Evolutionary conservation across 2,888 invertebrate species (phyloP), one percentile per base, ranked within the genome.

Genomic region (Caenorhabditis uteleia): DNA sequence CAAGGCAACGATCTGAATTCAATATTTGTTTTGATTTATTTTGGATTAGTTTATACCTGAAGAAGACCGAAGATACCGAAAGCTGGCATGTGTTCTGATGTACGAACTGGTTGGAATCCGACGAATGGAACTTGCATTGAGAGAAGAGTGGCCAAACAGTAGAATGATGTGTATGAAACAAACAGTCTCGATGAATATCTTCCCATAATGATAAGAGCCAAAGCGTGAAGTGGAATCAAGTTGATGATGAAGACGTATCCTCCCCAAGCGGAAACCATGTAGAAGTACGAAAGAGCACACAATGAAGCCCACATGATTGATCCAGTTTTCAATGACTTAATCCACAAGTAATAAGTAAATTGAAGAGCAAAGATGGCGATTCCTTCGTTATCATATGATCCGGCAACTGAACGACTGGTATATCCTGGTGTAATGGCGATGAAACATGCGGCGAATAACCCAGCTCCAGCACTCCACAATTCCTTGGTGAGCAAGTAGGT

Each of bases 221-320:
- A 95, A 4, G 95, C 95, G 84, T 99, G 98, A 12, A 99, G 88
- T 0, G 98, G 98, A 74, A 99, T 97, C 83, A 99, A 87, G 86
- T 99, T 99, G 84, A 97, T 98, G 80, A 99, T 98, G 85, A 97
- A 99, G 36, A 98, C 97, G 84, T 98, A 98, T 70, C 98, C 98
- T 77, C 98, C 98, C 98, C 98, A 98, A 73, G 97, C 97, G 66
- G 95, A 97, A 2, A 97, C 98, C 98, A 99, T 99, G 86, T 99
- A 98, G 86, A 99, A 97, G 86, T 99, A 98, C 1, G 95, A 93
- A 4, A 99, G 84, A 7, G 98, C 92, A 53, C 95, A 90, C 83
- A 93, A 89, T 31, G 91, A 89, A 4, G 95, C 90, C 97, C 97
- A 99, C 85, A 91, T 95, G 31, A 99, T 89, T 4, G 95, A 93